Evolutionary conservation across 2,797 vertebrate species (phyloP), one percentile per base, ranked within the genome.

Genomic region (Sarcoramphus papa): DNA sequence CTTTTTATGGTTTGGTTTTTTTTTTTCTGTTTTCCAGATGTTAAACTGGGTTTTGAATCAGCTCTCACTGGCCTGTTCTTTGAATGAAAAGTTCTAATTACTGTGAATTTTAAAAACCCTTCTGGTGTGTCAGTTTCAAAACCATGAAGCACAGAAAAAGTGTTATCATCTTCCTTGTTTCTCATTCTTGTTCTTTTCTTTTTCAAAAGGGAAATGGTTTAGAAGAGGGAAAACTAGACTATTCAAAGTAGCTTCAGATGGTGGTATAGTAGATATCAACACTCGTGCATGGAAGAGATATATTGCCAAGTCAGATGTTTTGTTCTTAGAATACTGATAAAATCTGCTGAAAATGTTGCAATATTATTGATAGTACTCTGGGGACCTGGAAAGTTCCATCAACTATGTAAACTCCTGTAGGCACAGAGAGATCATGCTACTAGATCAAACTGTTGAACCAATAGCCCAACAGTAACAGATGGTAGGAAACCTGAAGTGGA

Each of bases 31-130:
- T 28, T 8, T 72, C 57, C 82, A 91, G 87, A 86, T 96, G 85
- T 92, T 92, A 95, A 88, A 56, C 31, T 69, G 57, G 4, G 28
- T 59, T 96, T 92, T 97, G 51, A 86, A 93, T 95, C 57, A 94
- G 35, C 63, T 94, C 3, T 93, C 21, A 41, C 35, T 95, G 50
- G 62, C 14, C 63, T 81, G 21, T 69, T 65, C 10, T 88, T 88
- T 81, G 90, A 95, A 94, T 90, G 53, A 93, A 85, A 92, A 85
- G 24, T 96, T 95, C 65, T 92, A 96, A 97, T 96, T 96, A 92
- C 76, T 84, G 35, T 88, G 85, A 78, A 88, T 96, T 96, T 92
- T 53, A 75, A 92, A 94, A 94, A 40, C 12, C 30, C 82, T 95
- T 95, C 92, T 96, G 35, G 43, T 69, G 22, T 84, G 54, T 63